Conservation (phyloP, 1,140 invertebrate genomes). For the Drosophila fuyamai region DNA sequence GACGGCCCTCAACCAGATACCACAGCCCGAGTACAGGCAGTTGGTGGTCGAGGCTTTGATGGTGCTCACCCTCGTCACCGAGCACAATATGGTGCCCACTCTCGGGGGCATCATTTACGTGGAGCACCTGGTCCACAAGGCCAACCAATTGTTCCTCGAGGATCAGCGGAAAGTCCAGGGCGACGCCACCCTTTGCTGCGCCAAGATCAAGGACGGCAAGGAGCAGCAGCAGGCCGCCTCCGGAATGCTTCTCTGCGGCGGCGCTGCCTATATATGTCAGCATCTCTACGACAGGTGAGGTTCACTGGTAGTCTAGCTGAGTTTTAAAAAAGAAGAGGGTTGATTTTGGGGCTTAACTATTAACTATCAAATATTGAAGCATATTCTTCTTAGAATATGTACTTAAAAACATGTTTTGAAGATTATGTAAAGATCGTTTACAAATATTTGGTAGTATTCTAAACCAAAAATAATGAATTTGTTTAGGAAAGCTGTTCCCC, state of each 20-base stretch:
- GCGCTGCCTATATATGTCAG: constrained; percentile 97
- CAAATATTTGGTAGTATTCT: too few species aligned
- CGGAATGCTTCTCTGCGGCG: constrained; percentile 92
- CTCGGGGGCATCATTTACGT: constrained; percentile 95
- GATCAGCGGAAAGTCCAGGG: constrained; percentile 95
- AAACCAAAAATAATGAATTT: too few species aligned
- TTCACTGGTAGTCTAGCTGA: not conserved
- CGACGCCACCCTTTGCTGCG: constrained; percentile 96
- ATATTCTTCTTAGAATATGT: too few species aligned
- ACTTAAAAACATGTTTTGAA: too few species aligned
- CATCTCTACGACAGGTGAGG: constrained; percentile 95
- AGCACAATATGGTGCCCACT: constrained; percentile 92
- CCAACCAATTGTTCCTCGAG: constrained; percentile 97
- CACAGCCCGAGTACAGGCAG: constrained; percentile 99
- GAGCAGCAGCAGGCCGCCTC: constrained; percentile 86
- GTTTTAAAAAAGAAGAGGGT: too few species aligned
- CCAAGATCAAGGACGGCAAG: constrained; percentile 88
- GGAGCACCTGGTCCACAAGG: constrained; percentile 96
- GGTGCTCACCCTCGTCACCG: constrained; percentile 96
- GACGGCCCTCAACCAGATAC: constrained; percentile 98
- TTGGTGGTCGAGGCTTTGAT: constrained; percentile 98
- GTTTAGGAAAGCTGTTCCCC: too few species aligned
- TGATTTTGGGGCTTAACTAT: too few species aligned
- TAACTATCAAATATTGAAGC: too few species aligned
- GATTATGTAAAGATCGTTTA: too few species aligned